phyloP scores from a whole-genome alignment of 2,888 invertebrate species.

The Anticlea derivata region DNA sequence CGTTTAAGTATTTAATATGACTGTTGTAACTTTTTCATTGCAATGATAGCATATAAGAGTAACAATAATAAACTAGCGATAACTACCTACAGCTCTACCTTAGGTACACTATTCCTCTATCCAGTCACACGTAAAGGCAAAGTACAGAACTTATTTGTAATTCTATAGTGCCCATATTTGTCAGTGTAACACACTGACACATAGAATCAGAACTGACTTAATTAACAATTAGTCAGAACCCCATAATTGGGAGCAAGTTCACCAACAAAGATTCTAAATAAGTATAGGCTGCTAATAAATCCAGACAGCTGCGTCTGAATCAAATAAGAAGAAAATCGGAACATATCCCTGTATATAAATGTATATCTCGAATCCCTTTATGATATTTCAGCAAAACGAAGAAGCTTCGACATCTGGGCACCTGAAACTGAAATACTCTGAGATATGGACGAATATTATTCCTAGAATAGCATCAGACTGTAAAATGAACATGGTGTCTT shows the following conservation, averaged over 20 bases:
- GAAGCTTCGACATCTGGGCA: conserved; percentile 75
- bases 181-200: conserved; percentile 58
- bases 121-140: too few relatives aligned
- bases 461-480: conserved; percentile 83
- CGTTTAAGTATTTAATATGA: too few relatives aligned
- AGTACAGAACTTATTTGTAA: conserved; percentile 25
- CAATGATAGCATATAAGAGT: too few relatives aligned
- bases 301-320: conserved; percentile 59
- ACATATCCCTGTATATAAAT: conserved; percentile 12
- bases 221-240: conserved; percentile 68
- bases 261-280: conserved; percentile 50
- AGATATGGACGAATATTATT: conserved; percentile 75
- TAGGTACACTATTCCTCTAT: too few relatives aligned
- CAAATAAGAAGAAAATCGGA: conserved; percentile 68
- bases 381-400: conserved; percentile 57
- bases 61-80: not conserved
- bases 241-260: conserved; percentile 71
- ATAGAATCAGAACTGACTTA: conserved; percentile 57
- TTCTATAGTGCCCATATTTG: conserved; percentile 38
- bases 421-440: conserved; percentile 75
- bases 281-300: conserved; percentile 61
- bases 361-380: conserved; percentile 23
- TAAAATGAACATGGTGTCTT: conserved; percentile 77
- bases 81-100: not conserved
- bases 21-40: too few relatives aligned